Base-by-base conservation (phyloP, 2,113 vertebrate genomes). In the Osmerus eperlanus region DNA sequence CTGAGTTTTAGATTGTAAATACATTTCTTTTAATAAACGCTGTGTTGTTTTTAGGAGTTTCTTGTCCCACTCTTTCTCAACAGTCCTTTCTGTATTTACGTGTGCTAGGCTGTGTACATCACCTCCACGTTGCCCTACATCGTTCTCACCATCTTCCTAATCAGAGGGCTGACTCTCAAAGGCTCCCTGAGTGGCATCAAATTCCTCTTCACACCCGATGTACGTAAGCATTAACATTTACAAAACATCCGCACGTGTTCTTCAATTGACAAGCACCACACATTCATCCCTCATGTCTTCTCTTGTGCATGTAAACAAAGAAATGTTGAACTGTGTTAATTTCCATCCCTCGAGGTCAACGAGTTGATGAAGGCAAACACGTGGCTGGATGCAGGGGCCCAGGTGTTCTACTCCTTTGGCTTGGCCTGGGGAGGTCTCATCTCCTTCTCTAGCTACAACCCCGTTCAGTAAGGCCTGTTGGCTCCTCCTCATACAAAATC, bases 41-140 rank as follows among this genome's bases (percentile, higher is more conserved):
- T 5, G 1, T 18, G 54, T 54, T 56, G n/a, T 56, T 56, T 56
- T n/a, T 8, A 56, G 5, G 53, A 54, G 53, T 54, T 3, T 54
- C 12, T 54, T 54, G 53, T 54, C 16, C 13, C 41, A 2, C 41
- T 12, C 41, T 47, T 47, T 47, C 7, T 47, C 5, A 47, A 47
- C 41, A 47, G 41, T 47, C 41, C 9, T 12, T 15, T 36, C 67
- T 73, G 1, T 68, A 0, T 72, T 47, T 47, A 4, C 32, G 41
- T 47, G 41, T 47, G 9, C 41, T 47, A 95, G 94, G 94, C 92
- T 0, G 93, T 94, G 65, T 94, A 94, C 9, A 0, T 94, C 67
- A 94, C 92, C 8, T 95, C 93, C 6, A 94, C 93, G 0, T 89
- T 95, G 53, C 94, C 93, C 2, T 95, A 95, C 0, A 0, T 94